Evolutionary conservation across 2,888 invertebrate genomes (phyloP).

Genomic region (Tetranychus truncatus): DNA sequence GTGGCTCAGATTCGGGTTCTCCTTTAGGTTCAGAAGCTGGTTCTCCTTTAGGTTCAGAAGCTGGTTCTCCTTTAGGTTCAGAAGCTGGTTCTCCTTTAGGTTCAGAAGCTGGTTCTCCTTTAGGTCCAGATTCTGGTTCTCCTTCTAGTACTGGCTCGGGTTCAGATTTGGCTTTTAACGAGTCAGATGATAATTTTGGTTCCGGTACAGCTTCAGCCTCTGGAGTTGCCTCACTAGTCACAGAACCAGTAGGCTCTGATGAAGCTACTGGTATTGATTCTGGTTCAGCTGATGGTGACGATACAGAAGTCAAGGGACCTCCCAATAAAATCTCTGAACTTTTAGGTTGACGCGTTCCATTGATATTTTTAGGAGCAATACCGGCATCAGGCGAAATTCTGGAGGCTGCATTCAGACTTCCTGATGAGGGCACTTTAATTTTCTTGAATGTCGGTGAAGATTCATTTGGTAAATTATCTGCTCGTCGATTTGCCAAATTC

Average conservation of each 20-base stretch:
- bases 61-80: background rate
- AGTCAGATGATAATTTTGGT: slow-evolving; percentile 9
- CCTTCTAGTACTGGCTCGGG: background rate
- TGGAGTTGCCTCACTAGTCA: slow-evolving; percentile 15
- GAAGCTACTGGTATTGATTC: slow-evolving; percentile 15
- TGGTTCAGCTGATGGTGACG: slow-evolving; percentile 13
- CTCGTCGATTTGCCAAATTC: background rate
- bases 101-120: background rate
- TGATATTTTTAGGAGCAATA: background rate
- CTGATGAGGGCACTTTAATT: background rate
- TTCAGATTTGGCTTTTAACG: background rate
- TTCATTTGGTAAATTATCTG: background rate
- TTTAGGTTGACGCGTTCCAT: background rate
- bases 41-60: background rate
- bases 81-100: background rate
- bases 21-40: background rate
- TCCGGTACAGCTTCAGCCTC: slow-evolving; percentile 28
- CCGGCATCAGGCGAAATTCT: background rate
- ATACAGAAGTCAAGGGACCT: background rate
- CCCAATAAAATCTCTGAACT: background rate
- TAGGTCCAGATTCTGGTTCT: background rate
- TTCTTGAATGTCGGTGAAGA: slow-evolving; percentile 4
- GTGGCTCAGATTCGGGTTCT: background rate
- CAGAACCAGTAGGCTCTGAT: slow-evolving; percentile 28
- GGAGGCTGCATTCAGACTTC: background rate